Evolutionary conservation across 30 jellyfish, hydroid and myxozoan genomes (phyloP), one percentile per base, ranked within the genome.

Genomic region (Aurelia sp.): DNA sequence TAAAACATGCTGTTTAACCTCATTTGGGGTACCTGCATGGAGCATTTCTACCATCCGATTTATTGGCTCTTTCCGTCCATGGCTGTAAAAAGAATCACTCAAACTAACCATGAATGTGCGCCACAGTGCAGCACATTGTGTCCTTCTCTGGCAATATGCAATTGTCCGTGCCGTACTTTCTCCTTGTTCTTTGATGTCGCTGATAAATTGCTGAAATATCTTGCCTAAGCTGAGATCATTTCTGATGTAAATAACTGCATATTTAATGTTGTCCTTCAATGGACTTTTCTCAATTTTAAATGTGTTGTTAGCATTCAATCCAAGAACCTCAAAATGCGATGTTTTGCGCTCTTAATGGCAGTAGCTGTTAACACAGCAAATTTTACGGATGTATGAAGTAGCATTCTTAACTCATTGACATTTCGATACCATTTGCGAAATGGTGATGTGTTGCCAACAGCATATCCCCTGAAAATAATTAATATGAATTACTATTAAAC

Each of bases 51-150:
- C 90, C 3, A 65, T 52, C 30, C 90, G 84, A 67, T 77, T 77
- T 6, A 74, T 59, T 74, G 85, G 85, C 50, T 74, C 85, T 74
- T 74, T n/a, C 2, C 51, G 74, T 21, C 33, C 33, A 1, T 27
- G 2, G 33, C 2, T 27, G 33, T 27, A 74, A 74, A 31, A 74
- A 74, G 50, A 74, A 74, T 74, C 50, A n/a, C n/a, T n/a, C n/a
- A n/a, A n/a, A n/a, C n/a, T n/a, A n/a, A n/a, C n/a, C n/a, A n/a
- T n/a, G n/a, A n/a, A n/a, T n/a, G n/a, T n/a, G n/a, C 50, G 77
- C 88, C 88, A 77, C 52, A 77, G 65, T 4, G 58, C 81, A 63
- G 88, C 88, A 77, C 88, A 77, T 60, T 77, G 88, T 77, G 78
- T 77, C 62, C 78, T 81, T 13, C 81, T 4, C 40, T 77, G 88